Conservation (phyloP, 1,140 invertebrate genomes). For the Papilio polytes region DNA sequence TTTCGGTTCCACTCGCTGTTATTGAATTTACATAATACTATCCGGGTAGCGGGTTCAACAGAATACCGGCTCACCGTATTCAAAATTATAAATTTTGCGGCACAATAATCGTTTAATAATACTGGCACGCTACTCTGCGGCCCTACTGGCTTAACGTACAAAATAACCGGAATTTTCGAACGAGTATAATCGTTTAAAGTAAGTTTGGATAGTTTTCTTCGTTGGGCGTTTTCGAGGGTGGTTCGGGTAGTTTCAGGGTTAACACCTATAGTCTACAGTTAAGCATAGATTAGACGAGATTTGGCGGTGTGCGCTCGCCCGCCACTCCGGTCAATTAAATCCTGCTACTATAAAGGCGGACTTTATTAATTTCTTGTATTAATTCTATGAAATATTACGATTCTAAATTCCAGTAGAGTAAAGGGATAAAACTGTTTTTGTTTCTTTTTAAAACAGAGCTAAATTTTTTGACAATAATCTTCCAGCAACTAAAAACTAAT, state of each 20-base stretch:
- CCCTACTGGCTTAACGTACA: slow-evolving; percentile 57
- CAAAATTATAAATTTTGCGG: slow-evolving; percentile 67
- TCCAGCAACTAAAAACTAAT: not conserved
- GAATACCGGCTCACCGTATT: slow-evolving; percentile 53
- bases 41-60: slow-evolving; percentile 52
- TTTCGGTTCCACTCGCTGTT: slow-evolving; percentile 48
- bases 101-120: slow-evolving; percentile 73
- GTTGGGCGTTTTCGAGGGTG: slow-evolving; percentile 58
- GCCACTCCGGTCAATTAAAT: slow-evolving; percentile 71
- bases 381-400: slow-evolving; percentile 31
- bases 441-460: not conserved
- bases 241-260: slow-evolving; percentile 66
- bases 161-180: slow-evolving; percentile 61
- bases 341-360: slow-evolving; percentile 60
- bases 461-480: not conserved
- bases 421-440: not conserved
- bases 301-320: slow-evolving; percentile 58
- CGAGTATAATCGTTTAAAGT: slow-evolving; percentile 66
- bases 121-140: slow-evolving; percentile 43
- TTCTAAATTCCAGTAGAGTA: not conserved
- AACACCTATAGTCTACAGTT: slow-evolving; percentile 78
- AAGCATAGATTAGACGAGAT: slow-evolving; percentile 77
- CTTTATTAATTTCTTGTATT: slow-evolving; percentile 61
- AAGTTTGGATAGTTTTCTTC: slow-evolving; percentile 79
- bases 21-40: slow-evolving; percentile 72